Percentiles rank a stretch among this genome's conserved stretches.
These are phyloP conservation scores for Drosophila setifemur DNA, from an alignment of 1,140 invertebrate species.

Conservation along the genomic window DNA sequence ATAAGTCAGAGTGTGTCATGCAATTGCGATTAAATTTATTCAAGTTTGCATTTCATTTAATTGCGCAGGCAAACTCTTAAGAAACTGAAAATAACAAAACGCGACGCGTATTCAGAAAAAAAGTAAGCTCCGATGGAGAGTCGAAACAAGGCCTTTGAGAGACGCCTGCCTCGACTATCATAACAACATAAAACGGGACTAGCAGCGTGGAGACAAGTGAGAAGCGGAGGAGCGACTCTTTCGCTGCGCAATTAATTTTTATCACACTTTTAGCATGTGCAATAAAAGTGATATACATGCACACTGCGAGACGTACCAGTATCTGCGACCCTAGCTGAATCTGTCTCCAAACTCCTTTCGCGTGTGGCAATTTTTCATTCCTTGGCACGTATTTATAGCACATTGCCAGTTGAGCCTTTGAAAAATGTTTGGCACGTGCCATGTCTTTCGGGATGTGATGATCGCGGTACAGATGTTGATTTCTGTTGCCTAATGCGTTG, in stretches of 20 bases:
- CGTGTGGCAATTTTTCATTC: slow-evolving; percentile 68
- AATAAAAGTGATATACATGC: slow-evolving; percentile 56
- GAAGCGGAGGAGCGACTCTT: slow-evolving; percentile 19
- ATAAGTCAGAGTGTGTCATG: slow-evolving; percentile 51
- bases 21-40: slow-evolving; percentile 65
- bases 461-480: slow-evolving; percentile 29
- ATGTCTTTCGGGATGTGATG: background rate
- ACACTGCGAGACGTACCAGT: slow-evolving; percentile 1
- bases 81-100: slow-evolving; percentile 30
- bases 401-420: slow-evolving; percentile 46
- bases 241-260: slow-evolving; percentile 81
- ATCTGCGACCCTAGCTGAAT: background rate
- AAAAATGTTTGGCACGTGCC: slow-evolving; percentile 61
- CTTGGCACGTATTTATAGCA: slow-evolving; percentile 34
- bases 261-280: slow-evolving; percentile 78
- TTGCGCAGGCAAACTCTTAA: slow-evolving; percentile 55
- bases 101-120: slow-evolving; percentile 7
- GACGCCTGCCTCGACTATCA: slow-evolving; percentile 62
- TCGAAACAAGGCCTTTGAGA: slow-evolving; percentile 44
- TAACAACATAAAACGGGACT: slow-evolving; percentile 60
- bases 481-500: background rate
- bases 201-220: slow-evolving; percentile 35
- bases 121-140: slow-evolving; percentile 16
- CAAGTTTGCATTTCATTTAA: slow-evolving; percentile 68
- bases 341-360: slow-evolving; percentile 13